These are phyloP conservation scores for Nannoperca obscura DNA, from an alignment of 2,797 vertebrate species.

Conservation along the genomic window DNA sequence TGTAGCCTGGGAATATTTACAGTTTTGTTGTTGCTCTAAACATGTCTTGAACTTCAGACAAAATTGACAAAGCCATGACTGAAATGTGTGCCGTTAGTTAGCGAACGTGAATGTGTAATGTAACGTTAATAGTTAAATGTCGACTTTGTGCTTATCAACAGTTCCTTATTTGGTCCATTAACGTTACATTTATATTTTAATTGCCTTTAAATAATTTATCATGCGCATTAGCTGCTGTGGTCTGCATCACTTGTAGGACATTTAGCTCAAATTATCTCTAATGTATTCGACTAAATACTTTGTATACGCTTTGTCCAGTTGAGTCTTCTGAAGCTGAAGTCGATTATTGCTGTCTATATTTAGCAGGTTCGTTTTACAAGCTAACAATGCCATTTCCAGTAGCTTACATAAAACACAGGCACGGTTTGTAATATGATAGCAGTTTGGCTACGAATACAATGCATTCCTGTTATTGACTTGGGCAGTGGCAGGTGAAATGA, in stretches of 20 bases:
- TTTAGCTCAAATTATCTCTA: background rate
- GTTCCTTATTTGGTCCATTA: background rate
- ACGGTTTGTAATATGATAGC: constrained; percentile 28
- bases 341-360: constrained; percentile 14
- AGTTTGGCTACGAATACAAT: constrained; percentile 7
- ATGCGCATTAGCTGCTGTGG: background rate
- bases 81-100: background rate
- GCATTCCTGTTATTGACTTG: background rate
- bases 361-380: constrained; percentile 15
- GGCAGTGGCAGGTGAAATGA: background rate
- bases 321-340: background rate
- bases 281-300: background rate
- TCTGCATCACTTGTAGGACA: background rate
- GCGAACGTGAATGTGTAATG: background rate
- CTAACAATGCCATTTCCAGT: background rate
- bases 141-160: background rate
- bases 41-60: background rate
- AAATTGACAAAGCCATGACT: background rate
- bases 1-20: background rate
- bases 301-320: too few species aligned
- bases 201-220: background rate
- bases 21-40: background rate
- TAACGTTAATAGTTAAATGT: too few species aligned
- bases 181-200: background rate
- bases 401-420: background rate